phyloP scores from a whole-genome alignment of 2,113 vertebrate genomes.

The Larimichthys crocea region DNA sequence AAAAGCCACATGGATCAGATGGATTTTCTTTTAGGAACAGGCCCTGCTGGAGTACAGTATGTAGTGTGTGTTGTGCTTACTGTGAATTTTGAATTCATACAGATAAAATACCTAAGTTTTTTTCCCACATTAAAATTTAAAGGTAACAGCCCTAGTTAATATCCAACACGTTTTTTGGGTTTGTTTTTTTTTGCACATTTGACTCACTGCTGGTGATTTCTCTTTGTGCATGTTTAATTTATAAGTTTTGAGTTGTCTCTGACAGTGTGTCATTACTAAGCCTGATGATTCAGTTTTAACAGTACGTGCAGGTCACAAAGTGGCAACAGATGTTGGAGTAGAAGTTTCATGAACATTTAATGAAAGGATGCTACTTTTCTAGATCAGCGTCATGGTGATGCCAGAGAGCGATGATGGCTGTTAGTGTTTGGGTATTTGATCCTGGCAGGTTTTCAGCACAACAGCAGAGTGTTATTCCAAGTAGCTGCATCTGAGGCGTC shows the following conservation, averaged over 20 bases:
- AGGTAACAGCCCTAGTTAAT: background rate
- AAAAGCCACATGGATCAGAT: background rate
- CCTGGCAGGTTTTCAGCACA: slow-evolving; percentile 47
- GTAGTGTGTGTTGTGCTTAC: background rate
- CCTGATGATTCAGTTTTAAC: background rate
- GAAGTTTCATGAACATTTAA: slow-evolving; percentile 28
- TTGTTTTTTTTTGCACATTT: background rate
- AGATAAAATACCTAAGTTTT: background rate
- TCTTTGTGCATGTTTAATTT: background rate
- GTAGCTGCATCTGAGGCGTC: slow-evolving; percentile 11
- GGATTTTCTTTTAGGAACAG: background rate
- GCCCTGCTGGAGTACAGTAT: background rate
- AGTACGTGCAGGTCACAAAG: background rate
- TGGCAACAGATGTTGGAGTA: slow-evolving; percentile 2
- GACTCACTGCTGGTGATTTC: background rate
- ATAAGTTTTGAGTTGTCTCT: background rate
- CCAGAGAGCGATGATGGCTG: slow-evolving; percentile 23
- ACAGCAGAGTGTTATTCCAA: slow-evolving; percentile 34
- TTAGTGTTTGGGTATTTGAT: slow-evolving; percentile 45
- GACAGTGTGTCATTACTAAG: background rate
- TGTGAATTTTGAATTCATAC: background rate
- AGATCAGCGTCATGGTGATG: slow-evolving; percentile 37
- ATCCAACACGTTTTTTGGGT: background rate
- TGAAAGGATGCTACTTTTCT: slow-evolving; percentile 18
- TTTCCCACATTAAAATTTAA: background rate